phyloP scores from a whole-genome alignment of 2,113 vertebrate genomes.

The Grammomys surdaster region DNA sequence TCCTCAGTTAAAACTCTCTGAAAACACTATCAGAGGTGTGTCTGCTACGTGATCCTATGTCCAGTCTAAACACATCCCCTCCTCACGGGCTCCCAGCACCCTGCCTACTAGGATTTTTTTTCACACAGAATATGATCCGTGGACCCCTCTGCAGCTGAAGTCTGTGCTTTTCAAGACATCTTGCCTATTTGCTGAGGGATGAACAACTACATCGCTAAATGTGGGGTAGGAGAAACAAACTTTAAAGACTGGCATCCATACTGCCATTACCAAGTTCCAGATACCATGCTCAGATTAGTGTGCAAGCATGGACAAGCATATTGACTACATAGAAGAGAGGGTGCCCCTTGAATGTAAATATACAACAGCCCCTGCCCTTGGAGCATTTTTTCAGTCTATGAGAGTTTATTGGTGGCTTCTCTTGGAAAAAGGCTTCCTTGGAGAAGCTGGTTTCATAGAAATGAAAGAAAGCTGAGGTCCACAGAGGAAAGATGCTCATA shows the following conservation, averaged over 20 bases:
- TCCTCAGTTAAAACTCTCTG: background rate
- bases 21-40: background rate
- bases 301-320: background rate
- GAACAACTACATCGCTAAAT: background rate
- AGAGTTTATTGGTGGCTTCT: background rate
- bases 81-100: background rate
- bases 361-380: background rate
- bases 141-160: background rate
- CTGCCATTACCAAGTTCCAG: background rate
- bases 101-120: background rate
- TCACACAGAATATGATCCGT: background rate
- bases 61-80: background rate
- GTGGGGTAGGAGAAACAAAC: background rate
- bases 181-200: slow-evolving; percentile 6
- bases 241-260: slow-evolving; percentile 25
- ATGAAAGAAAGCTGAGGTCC: slow-evolving; percentile 27
- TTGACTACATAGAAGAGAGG: background rate
- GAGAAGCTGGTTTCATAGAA: slow-evolving; percentile 40
- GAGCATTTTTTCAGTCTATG: slow-evolving; percentile 37
- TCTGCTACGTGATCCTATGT: background rate
- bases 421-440: background rate
- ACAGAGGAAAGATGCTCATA: background rate
- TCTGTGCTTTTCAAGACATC: background rate
- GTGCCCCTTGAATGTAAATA: background rate
- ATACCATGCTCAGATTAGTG: background rate